These are phyloP conservation scores for Notarius quadriscutis DNA, from an alignment of 2,113 vertebrate genomes.

Conservation along the genomic window DNA sequence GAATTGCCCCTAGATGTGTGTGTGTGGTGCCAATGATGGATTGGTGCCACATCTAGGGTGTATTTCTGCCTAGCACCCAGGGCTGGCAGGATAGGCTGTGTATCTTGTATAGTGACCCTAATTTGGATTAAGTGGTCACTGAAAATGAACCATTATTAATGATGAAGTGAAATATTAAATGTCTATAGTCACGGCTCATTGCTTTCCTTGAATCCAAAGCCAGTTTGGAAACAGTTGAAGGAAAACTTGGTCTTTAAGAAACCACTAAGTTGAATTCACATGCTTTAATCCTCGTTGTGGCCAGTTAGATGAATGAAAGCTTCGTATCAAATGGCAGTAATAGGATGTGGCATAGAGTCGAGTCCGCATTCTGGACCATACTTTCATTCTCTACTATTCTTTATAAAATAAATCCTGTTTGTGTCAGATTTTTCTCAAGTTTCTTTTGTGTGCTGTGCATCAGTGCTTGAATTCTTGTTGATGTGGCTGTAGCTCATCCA, in stretches of 20 bases:
- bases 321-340: conserved; percentile 8
- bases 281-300: neutral
- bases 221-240: neutral
- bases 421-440: neutral
- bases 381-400: neutral
- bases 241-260: neutral
- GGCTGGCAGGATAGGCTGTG: neutral
- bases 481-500: neutral
- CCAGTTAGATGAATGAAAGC: neutral
- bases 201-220: neutral
- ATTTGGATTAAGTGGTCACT: neutral
- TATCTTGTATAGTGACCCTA: neutral
- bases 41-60: neutral
- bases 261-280: neutral
- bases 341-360: neutral
- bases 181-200: neutral
- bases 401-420: neutral
- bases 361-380: neutral
- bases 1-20: neutral
- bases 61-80: neutral
- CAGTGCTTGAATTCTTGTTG: neutral
- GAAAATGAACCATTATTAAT: neutral
- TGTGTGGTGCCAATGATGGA: neutral
- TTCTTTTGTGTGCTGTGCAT: neutral
- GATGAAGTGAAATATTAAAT: neutral